Base-by-base conservation (phyloP, 2,113 vertebrate genomes). In the Chionodraco myersi region DNA sequence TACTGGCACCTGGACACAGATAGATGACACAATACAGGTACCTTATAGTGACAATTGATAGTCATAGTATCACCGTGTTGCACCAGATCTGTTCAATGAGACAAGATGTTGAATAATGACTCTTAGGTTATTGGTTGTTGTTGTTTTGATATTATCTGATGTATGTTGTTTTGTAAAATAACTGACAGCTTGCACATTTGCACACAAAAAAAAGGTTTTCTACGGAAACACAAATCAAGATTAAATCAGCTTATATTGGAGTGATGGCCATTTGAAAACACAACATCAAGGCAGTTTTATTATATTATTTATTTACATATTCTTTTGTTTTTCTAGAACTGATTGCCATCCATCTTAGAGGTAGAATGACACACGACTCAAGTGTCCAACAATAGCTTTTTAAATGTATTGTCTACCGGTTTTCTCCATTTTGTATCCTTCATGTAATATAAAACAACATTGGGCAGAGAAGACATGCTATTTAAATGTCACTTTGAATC, bases 1-100 rank as follows among this genome's bases (percentile, higher is more conserved):
- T 3, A 30, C 53, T 70, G 51, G 65, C 71, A 56, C 58, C 14
- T 45, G 14, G 45, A 45, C 53, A 65, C 18, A 72, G 74, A 79
- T 4, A 12, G 21, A 75, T 62, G 58, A 15, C 51, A 23, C 45
- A 47, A 15, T 23, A 6, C 9, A 26, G 65, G 13, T 10, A 45
- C 15, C 21, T 10, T 3, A 36, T 3, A 41, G 10, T 30, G 44
- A n/a, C n/a, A 15, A 44, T 23, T 51, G 41, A 51, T 51, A n/a
- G 16, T 45, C n/a, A 52, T 54, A 26, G 5, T 59, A n/a, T 44
- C 30, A 48, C 4, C 6, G 12, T 48, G 18, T 14, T 34, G 21
- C 3, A 49, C 30, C 1, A 2, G 49, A 47, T 66, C 34, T 23
- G 47, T 26, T 36, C 23, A 59, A 71, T 34, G 61, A 54, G 36